These are phyloP conservation scores for Sylvilagus floridanus DNA, from an alignment of 2,797 vertebrate genomes.

Conservation along the genomic window DNA sequence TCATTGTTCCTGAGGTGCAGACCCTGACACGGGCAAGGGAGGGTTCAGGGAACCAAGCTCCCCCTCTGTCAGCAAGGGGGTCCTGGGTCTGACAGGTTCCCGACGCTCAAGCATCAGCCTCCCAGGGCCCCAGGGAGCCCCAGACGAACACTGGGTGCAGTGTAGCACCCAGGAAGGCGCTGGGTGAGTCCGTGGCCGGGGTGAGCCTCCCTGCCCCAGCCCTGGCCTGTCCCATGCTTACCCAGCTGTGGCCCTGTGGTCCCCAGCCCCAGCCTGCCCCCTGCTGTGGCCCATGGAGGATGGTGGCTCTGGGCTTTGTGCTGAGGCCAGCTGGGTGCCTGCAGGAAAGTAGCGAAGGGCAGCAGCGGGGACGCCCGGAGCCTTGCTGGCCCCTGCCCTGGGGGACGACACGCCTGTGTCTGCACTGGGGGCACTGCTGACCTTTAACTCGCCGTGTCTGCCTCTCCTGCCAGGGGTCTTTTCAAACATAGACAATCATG, in stretches of 20 bases:
- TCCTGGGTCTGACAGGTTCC: background rate
- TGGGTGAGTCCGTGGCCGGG: background rate
- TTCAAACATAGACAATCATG: slow-evolving; percentile 85
- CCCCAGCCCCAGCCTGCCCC: no score
- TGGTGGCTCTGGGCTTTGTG: background rate
- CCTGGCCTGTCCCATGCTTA: background rate
- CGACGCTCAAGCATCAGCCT: background rate
- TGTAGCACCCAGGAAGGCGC: background rate
- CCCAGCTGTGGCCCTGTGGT: no score
- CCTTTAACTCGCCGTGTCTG: slow-evolving; percentile 74
- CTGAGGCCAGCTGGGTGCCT: background rate
- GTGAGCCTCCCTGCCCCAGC: background rate
- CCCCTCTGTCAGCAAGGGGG: background rate
- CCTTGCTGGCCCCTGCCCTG: background rate
- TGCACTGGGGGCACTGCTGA: slow-evolving; percentile 65
- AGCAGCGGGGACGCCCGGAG: background rate
- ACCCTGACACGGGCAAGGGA: background rate
- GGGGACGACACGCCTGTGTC: background rate
- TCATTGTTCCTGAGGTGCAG: background rate
- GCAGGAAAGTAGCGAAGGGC: background rate
- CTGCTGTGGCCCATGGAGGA: background rate
- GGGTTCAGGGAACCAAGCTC: background rate
- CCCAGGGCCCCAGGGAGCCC: background rate
- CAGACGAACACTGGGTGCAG: background rate
- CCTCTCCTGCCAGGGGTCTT: slow-evolving; percentile 84